phyloP scores from a whole-genome alignment of 1,140 invertebrate genomes.

The Cherax destructor region DNA sequence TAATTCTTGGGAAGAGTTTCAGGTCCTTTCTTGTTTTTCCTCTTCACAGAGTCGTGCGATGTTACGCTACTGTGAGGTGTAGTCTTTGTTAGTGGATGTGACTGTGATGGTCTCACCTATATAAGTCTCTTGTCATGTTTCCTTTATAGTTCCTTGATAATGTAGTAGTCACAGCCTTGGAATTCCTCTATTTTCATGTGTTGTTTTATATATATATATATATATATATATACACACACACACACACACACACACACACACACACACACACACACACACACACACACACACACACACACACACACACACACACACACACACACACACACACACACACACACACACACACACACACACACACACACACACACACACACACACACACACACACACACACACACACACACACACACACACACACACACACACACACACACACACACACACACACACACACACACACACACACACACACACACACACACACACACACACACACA shows the following conservation, averaged over 20 bases:
- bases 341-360: not conserved
- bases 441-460: slow-evolving; percentile 27
- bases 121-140: no score
- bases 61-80: no score
- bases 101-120: no score
- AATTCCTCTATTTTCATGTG: no score
- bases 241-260: not conserved
- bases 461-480: not conserved
- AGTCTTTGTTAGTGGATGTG: no score
- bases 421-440: slow-evolving; percentile 27
- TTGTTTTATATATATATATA: no score
- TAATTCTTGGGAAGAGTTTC: no score
- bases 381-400: slow-evolving; percentile 27
- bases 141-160: no score
- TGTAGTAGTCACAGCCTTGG: no score
- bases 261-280: not conserved
- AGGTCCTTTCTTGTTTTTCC: no score
- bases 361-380: not conserved
- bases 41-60: no score
- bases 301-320: slow-evolving; percentile 27
- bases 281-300: slow-evolving; percentile 27
- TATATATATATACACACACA: slow-evolving; percentile 27
- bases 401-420: slow-evolving; percentile 27
- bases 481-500: slow-evolving; percentile 14
- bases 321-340: slow-evolving; percentile 27